Evolutionary conservation across 2,797 vertebrate genomes (phyloP).

Genomic region (Aeoliscus strigatus): DNA sequence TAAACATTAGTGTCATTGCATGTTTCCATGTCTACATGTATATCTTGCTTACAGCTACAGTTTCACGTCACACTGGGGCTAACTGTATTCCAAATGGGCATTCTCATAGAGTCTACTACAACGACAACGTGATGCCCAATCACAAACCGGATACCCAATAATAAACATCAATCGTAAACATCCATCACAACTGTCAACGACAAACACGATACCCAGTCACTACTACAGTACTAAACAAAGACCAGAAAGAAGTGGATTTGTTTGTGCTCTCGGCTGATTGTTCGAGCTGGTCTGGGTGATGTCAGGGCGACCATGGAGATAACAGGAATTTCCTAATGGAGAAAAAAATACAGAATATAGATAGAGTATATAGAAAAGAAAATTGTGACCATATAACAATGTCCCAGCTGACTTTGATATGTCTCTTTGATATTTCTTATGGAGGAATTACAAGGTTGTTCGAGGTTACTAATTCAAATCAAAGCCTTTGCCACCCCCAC

Average conservation of each 20-base stretch:
- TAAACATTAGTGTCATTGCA: slow-evolving; percentile 9
- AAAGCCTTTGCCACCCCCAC: slow-evolving; percentile 7
- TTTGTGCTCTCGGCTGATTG: slow-evolving; percentile 11
- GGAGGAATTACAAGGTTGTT: slow-evolving; percentile 8
- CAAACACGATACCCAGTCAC: too few species aligned
- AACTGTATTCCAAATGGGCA: slow-evolving; percentile 11
- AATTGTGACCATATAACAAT: too few species aligned
- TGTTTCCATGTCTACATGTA: slow-evolving; percentile 1
- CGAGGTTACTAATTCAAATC: slow-evolving; percentile 16
- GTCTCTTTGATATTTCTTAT: slow-evolving; percentile 7
- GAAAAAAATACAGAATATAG: too few species aligned
- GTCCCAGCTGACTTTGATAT: not conserved
- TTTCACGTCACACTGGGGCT: slow-evolving; percentile 2
- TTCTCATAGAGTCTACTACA: slow-evolving; percentile 28
- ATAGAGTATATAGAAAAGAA: too few species aligned
- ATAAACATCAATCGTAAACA: too few species aligned
- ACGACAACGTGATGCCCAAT: slow-evolving; percentile 24
- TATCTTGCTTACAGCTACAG: slow-evolving; percentile 1
- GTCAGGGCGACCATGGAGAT: too few species aligned
- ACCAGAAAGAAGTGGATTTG: slow-evolving; percentile 17
- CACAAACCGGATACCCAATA: too few species aligned
- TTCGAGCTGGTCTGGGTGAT: slow-evolving; percentile 6
- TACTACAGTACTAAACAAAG: too few species aligned
- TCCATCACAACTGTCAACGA: too few species aligned
- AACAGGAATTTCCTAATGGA: too few species aligned